These are phyloP conservation scores for Dicycla oo DNA, from an alignment of 2,888 invertebrate genomes.

Conservation along the genomic window DNA sequence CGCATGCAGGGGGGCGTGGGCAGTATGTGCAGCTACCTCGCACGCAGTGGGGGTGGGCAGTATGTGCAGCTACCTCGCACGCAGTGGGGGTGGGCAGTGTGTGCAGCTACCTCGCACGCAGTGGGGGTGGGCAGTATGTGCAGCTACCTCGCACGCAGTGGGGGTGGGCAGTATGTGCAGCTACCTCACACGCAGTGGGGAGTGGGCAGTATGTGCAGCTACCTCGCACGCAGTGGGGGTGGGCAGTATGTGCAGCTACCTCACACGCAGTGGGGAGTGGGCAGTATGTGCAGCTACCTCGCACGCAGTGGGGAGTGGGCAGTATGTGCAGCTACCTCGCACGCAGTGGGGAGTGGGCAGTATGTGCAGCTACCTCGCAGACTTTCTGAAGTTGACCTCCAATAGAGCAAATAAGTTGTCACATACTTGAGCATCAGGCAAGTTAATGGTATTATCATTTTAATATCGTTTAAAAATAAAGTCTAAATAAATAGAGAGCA, in stretches of 20 bases:
- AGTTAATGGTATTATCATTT: not conserved
- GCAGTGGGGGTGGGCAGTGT: not conserved
- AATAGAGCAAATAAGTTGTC: not conserved
- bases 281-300: too few species aligned
- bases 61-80: too few species aligned
- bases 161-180: not conserved
- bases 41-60: not conserved
- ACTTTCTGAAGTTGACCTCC: not conserved
- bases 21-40: too few species aligned
- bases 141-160: too few species aligned
- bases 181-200: too few species aligned
- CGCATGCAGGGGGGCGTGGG: not conserved
- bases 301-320: not conserved
- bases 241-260: not conserved
- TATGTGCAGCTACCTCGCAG: not conserved
- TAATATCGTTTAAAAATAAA: not conserved
- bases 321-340: too few species aligned
- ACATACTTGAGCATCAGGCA: not conserved
- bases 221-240: too few species aligned
- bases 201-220: not conserved
- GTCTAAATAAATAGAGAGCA: constrained; percentile 3
- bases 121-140: not conserved
- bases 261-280: not conserved
- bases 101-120: too few species aligned
- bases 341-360: not conserved